Evolutionary conservation across 1,140 invertebrate species (phyloP), one percentile per base, ranked within the genome.

Genomic region (Macrostomum lignano): DNA sequence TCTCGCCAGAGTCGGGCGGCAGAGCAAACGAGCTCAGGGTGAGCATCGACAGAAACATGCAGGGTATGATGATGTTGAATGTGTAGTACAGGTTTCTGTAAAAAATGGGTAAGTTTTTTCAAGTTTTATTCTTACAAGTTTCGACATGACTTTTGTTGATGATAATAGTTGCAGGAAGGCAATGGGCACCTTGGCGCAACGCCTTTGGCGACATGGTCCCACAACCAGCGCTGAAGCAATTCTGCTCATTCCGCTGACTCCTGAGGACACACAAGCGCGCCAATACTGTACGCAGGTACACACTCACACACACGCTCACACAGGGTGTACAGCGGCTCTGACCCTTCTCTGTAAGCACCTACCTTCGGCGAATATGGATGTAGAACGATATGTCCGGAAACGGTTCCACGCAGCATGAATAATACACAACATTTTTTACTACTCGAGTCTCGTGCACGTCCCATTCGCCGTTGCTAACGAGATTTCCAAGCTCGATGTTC

Each of bases 371-470:
- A 68, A 94, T 75, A n/a, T 81, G 91, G 43, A 94, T 86, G 57
- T 88, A 88, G 58, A 93, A 94, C 19, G 81, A 93, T 46, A 94
- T 88, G 53, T 94, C 84, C 37, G 86, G 72, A 52, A 79, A 88
- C 17, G 76, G 75, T 54, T 79, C 74, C 48, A 49, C 31, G 61
- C 82, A 93, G 60, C 82, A 91, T 9, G 79, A 82, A 61, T 93
- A 55, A 31, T 46, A 46, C 14, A 46, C 46, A 23, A 40, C 36
- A 25, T 44, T 48, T 21, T 47, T 44, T 31, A 42, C 31, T 4
- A 21, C n/a, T 5, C 4, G 4, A 4, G 19, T 21, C 11, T 17
- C 13, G 14, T 21, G 24, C 4, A 32, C 13, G 7, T 32, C 17
- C 31, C 31, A 32, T 21, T 32, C 31, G 5, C 13, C 19, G n/a